These are phyloP conservation scores for Amblyjoppa proteus DNA, from an alignment of 2,888 invertebrate genomes.

Conservation along the genomic window DNA sequence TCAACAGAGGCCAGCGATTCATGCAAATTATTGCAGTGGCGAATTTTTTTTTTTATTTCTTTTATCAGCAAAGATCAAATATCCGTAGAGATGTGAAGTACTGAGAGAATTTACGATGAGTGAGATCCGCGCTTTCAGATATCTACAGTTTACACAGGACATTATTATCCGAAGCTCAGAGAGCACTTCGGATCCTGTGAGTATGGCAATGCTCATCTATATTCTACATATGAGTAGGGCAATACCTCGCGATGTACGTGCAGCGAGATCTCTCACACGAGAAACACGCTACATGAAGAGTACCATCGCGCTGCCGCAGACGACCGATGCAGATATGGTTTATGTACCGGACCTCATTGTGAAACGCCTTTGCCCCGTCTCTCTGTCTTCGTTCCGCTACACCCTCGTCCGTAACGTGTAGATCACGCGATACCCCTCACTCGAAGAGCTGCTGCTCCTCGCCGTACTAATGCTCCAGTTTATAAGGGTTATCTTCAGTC, in stretches of 20 bases:
- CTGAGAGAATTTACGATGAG: not conserved
- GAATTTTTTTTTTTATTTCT: not conserved
- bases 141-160: conserved; percentile 33
- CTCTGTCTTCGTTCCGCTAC: conserved; percentile 53
- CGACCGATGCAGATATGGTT: conserved; percentile 81
- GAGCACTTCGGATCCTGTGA: conserved; percentile 20
- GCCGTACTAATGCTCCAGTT: conserved; percentile 84
- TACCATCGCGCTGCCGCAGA: conserved; percentile 71
- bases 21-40: not conserved
- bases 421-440: conserved; percentile 69
- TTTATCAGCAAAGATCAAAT: not conserved
- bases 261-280: conserved; percentile 33
- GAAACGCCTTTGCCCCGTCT: conserved; percentile 66
- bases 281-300: conserved; percentile 44
- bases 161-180: conserved; percentile 47
- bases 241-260: conserved; percentile 56
- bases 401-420: conserved; percentile 61
- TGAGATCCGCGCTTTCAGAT: conserved; percentile 33
- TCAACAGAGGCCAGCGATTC: not conserved
- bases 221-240: conserved; percentile 76
- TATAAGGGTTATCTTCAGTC: conserved; percentile 81
- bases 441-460: conserved; percentile 74
- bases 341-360: conserved; percentile 81
- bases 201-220: conserved; percentile 72
- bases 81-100: conserved; percentile 14